Evolutionary conservation across 1,140 invertebrate genomes (phyloP).

Genomic region (Heliothis virescens): DNA sequence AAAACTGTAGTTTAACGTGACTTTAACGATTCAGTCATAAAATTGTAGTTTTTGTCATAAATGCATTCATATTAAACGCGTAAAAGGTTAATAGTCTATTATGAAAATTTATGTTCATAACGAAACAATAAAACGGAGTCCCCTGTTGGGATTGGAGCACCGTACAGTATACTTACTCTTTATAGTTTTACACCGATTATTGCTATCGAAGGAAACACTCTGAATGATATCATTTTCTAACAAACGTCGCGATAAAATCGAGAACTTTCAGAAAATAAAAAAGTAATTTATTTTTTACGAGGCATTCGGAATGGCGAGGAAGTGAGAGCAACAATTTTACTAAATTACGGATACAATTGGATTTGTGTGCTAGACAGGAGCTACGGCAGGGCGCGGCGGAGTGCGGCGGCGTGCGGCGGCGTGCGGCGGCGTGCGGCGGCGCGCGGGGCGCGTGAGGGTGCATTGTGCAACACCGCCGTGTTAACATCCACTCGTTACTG

Average conservation of each 20-base stretch:
- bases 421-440: neutral
- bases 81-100: constrained; percentile 40
- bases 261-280: constrained; percentile 26
- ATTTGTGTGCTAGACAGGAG: constrained; percentile 7
- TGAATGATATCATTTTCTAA: constrained; percentile 25
- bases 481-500: neutral
- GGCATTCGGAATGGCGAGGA: neutral
- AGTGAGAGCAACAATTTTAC: neutral
- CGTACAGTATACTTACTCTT: neutral
- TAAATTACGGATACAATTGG: constrained; percentile 13
- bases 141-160: neutral
- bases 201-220: constrained; percentile 20
- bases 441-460: neutral
- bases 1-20: constrained; percentile 13
- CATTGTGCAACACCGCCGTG: neutral
- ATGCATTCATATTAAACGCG: constrained; percentile 24
- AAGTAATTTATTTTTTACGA: constrained; percentile 24
- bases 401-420: neutral
- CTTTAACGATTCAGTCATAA: constrained; percentile 26
- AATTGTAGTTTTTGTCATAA: constrained; percentile 25
- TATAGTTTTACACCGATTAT: constrained; percentile 39
- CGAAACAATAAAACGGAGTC: constrained; percentile 8
- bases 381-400: neutral
- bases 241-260: constrained; percentile 26
- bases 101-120: constrained; percentile 25